phyloP scores from a whole-genome alignment of 2,113 vertebrate species.

The Psittacara wagleri region DNA sequence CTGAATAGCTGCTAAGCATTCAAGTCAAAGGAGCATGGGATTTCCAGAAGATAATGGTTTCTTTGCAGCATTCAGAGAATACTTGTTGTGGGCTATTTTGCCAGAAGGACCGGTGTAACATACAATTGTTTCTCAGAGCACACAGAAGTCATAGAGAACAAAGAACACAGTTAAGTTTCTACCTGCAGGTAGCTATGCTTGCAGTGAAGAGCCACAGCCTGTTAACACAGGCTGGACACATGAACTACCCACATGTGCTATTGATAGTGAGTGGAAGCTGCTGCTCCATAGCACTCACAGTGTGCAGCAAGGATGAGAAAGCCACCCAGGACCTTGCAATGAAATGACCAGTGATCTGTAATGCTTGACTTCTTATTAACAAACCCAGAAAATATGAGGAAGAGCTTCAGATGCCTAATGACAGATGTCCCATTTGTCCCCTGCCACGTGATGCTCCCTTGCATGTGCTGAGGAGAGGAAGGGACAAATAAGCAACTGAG shows the following conservation, averaged over 20 bases:
- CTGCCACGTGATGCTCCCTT: fast-evolving
- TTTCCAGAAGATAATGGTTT: slow-evolving; percentile 5
- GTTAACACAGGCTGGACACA: neutral
- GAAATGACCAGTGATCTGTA: neutral
- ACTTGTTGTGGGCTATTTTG: neutral
- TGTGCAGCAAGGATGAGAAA: neutral
- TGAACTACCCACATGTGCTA: neutral
- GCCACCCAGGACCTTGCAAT: neutral
- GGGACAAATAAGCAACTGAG: neutral
- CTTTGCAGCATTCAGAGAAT: neutral
- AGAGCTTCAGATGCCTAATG: neutral
- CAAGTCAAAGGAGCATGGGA: neutral
- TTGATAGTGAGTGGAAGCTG: neutral
- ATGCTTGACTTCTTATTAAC: neutral
- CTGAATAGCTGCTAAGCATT: slow-evolving; percentile 7
- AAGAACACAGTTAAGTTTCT: neutral
- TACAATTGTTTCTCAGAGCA: neutral
- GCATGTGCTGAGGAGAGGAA: neutral
- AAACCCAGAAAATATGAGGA: neutral
- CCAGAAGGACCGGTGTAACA: neutral
- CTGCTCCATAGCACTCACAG: neutral
- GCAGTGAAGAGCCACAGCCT: neutral
- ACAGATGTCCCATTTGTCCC: neutral
- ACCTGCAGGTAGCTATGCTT: neutral
- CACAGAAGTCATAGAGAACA: neutral